phyloP scores from a whole-genome alignment of 2,113 vertebrate genomes.

The Sceloporus tristichus region DNA sequence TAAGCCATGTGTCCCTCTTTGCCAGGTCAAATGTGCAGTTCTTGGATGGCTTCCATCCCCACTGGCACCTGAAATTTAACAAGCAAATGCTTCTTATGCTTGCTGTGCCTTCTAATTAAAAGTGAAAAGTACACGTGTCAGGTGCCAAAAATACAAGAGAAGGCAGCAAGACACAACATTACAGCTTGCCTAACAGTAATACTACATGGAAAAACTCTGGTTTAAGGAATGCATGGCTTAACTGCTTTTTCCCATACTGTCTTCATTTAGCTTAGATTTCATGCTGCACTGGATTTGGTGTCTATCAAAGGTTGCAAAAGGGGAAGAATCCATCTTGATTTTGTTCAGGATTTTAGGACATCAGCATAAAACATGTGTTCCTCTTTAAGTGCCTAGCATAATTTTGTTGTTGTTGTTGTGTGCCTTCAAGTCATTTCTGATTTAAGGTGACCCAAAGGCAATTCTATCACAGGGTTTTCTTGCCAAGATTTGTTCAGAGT shows the following conservation, averaged over 20 bases:
- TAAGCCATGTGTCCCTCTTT: constrained; percentile 51
- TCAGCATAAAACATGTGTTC: not conserved
- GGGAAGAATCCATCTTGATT: constrained; percentile 12
- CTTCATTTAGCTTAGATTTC: constrained; percentile 26
- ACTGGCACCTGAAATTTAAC: constrained; percentile 70
- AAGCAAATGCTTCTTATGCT: constrained; percentile 72
- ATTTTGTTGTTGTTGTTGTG: not conserved
- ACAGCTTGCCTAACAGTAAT: constrained; percentile 56
- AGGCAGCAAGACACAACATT: constrained; percentile 57
- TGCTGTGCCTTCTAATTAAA: constrained; percentile 74
- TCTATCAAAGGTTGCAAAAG: constrained; percentile 31
- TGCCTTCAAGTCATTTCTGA: too few species aligned
- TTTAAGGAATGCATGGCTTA: constrained; percentile 29
- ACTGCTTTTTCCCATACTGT: constrained; percentile 38
- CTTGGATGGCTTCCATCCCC: constrained; percentile 69
- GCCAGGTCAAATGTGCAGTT: constrained; percentile 67
- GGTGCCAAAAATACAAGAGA: constrained; percentile 59
- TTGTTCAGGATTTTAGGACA: constrained; percentile 22
- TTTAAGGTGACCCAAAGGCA: too few species aligned
- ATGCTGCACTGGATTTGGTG: constrained; percentile 46
- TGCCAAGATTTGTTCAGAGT: too few species aligned
- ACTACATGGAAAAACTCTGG: constrained; percentile 51
- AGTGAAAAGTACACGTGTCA: constrained; percentile 72
- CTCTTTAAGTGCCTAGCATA: not conserved
- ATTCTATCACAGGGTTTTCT: too few species aligned